A percentile compares a stretch with the other conserved stretches of the same genome.
Evolutionary conservation across 2,113 vertebrate genomes (phyloP).

Genomic region (Hirundichthys speculiger): DNA sequence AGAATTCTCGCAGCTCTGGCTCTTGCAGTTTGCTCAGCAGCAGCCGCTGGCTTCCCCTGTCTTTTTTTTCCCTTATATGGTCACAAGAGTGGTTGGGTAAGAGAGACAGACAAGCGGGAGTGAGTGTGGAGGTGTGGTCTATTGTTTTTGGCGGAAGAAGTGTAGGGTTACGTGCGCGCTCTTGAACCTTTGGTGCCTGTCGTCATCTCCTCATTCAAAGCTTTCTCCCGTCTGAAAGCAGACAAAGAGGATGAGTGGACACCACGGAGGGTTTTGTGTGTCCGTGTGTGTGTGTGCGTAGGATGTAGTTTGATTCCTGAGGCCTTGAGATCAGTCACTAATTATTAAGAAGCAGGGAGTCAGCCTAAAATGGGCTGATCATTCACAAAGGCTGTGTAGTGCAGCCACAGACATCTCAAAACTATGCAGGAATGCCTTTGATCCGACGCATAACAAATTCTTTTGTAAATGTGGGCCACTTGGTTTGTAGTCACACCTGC

Average conservation of each 20-base stretch:
- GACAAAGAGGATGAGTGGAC: constrained; percentile 33
- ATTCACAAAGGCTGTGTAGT: constrained; percentile 28
- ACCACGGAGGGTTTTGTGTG: neutral
- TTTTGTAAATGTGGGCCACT: constrained; percentile 36
- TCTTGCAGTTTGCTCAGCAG: constrained; percentile 60
- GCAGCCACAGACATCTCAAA: constrained; percentile 28
- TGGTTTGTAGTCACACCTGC: constrained; percentile 44
- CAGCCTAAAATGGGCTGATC: constrained; percentile 11
- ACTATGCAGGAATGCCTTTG: constrained; percentile 62
- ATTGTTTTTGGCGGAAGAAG: constrained; percentile 79
- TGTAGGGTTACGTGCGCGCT: constrained; percentile 67
- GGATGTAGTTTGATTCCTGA: neutral
- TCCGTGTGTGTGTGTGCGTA: neutral
- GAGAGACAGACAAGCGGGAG: constrained; percentile 42
- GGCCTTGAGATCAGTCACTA: constrained; percentile 1
- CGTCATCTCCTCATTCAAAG: constrained; percentile 56
- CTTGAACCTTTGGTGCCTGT: constrained; percentile 63
- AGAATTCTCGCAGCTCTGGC: constrained; percentile 62
- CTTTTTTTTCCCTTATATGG: constrained; percentile 84
- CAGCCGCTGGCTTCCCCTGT: constrained; percentile 66
- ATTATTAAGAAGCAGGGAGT: constrained; percentile 1
- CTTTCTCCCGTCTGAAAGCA: constrained; percentile 16
- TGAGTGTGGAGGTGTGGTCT: constrained; percentile 78
- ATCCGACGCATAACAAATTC: constrained; percentile 23
- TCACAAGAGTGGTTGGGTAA: constrained; percentile 76